Evolutionary conservation across 2,888 invertebrate species (phyloP), one percentile per base, ranked within the genome.

Genomic region (Leucophora obtusa): DNA sequence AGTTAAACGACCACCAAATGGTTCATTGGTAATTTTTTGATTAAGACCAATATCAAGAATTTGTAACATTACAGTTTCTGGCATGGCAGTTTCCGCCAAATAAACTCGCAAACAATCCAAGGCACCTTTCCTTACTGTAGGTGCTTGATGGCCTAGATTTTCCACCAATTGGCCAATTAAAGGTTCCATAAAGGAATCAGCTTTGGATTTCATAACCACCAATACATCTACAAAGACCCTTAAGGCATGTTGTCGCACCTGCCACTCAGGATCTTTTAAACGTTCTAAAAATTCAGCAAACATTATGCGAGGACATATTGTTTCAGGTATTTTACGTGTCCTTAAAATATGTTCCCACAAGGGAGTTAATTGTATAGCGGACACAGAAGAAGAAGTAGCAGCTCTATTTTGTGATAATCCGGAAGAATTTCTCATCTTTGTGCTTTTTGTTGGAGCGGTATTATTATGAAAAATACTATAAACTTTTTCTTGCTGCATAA

Each of bases 301-400:
- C 85, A 95, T 93, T 71, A 92, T 91, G 77, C 91, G 91, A 1
- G 93, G 92, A 86, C 94, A 93, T 63, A 94, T 91, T 82, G 93
- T 93, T 21, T 93, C 93, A 51, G 96, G 96, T 71, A 96, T 92
- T 69, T 94, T 92, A 75, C 93, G 93, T 78, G 95, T 95, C 79
- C 95, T 92, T 58, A 95, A 92, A 84, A 96, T 93, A 87, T 95
- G 93, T 90, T 96, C 95, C 96, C 96, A 96, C 9, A 96, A 91
- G 65, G 95, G 94, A 58, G 95, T 95, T 78, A 96, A 92, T 82
- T 92, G 93, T 21, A 91, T 84, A 3, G 35, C 38, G 10, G 70
- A 28, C 18, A 86, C 85, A 9, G 58, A 62, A 0, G 58, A 62
- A 0, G 54, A 54, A 14, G 62, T 58, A 9, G 75, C 33, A 1